Base-by-base conservation (phyloP, 2,888 invertebrate species). In the Dryococelus australis region DNA sequence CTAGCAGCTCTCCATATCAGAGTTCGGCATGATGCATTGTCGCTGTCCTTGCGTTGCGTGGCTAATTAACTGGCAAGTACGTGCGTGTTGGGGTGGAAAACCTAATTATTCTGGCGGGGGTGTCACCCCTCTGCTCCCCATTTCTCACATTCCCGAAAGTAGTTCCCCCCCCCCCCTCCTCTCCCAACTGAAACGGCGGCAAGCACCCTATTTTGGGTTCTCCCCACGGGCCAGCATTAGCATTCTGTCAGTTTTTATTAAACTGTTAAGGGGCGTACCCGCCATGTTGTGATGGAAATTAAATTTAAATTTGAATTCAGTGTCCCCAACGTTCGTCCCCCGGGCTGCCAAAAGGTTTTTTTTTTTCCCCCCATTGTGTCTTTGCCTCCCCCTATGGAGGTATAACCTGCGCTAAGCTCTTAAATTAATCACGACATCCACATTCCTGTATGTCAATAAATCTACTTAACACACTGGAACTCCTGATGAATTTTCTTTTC, bases 181-280 rank as follows among this genome's bases (percentile, higher is more conserved):
- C n/a, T n/a, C n/a, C n/a, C n/a, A n/a, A n/a, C n/a, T n/a, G n/a
- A n/a, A 10, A 8, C 12, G 8, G 1, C 47, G 2, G 16, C 47
- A 8, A 47, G 12, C 65, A n/a, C 65, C 65, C 24, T 65, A 65
- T 65, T n/a, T 65, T n/a, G 65, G 65, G 65, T 20, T 65, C n/a
- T 65, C 65, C 65, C 65, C 65, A 20, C n/a, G 65, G 65, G 16
- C 65, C 65, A 8, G 65, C 65, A 65, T 65, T 65, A 65, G 65
- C 65, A 65, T 65, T 65, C 65, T 65, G 65, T 65, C 65, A 65
- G 65, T 65, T 65, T 65, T 65, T 65, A 65, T 65, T 65, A 65
- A 65, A 65, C 65, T 65, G 65, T 65, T 65, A 65, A 65, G 65
- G 65, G 65, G 65, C 65, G 65, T 24, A 24, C n/a, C 65, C 24